Evolutionary conservation across 1,140 invertebrate genomes (phyloP), one percentile per base, ranked within the genome.

Genomic region (Cotesia vestalis): DNA sequence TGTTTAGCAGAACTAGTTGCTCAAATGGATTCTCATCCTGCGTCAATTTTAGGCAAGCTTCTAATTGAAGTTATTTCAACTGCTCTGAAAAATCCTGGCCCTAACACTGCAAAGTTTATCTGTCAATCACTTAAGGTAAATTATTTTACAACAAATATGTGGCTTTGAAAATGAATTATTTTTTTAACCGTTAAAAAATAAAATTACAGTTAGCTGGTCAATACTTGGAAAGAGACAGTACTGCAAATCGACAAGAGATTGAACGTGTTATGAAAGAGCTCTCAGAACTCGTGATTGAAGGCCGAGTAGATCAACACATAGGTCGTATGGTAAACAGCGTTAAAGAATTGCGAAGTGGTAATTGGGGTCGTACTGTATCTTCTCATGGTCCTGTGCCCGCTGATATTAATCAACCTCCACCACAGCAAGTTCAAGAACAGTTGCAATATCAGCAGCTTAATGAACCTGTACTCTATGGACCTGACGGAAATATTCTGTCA

Each of bases 101-200:
- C 80, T 1, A 86, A 78, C 62, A 85, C 85, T 11, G 83, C 83
- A 4, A 88, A 88, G 74, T 84, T 84, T 68, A 85, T 87, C 53
- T 88, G 87, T 64, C 88, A 88, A 77, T 84, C 87, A 11, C 77
- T 88, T 2, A 88, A 88, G 75, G 88, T 86, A 78, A 46, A 40
- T 69, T 67, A 17, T 51, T 57, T 14, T 46, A 52, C 61, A n/a
- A 34, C 5, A 67, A 70, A 64, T 53, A n/a, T 5, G 9, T 66
- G 57, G 38, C n/a, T 59, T 52, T 12, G 35, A 8, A 4, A 63
- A 63, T 5, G 4, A 51, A 6, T 46, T 3, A 52, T 8, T 6
- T 9, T 63, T 60, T 12, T 38, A 2, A 9, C 14, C 1, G 17
- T 66, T 40, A 63, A 35, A 66, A 53, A 27, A 11, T 71, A 53